Conservation (phyloP, 2,888 invertebrate genomes). For the Theretra japonica region DNA sequence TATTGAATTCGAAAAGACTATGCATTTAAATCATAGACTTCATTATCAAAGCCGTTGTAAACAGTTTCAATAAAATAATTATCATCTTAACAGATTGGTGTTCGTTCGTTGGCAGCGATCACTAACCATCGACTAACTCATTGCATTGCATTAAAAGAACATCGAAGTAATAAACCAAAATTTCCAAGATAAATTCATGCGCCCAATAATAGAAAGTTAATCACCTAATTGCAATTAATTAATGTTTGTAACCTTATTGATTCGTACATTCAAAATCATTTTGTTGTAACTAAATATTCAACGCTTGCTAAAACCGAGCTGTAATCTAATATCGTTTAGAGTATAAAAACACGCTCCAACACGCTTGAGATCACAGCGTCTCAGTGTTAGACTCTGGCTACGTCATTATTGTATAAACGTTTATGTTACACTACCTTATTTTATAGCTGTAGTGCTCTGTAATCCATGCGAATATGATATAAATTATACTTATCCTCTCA, state of each 20-base stretch:
- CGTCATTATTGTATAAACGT: slow-evolving; percentile 13
- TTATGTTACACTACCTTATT: neutral
- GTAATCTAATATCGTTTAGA: slow-evolving; percentile 31
- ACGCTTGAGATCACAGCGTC: slow-evolving; percentile 44
- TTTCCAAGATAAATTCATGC: neutral
- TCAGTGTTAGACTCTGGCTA: neutral
- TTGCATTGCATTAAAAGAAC: neutral
- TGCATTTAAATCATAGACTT: too few species aligned
- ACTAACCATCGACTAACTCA: too few species aligned
- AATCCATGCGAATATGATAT: too few species aligned
- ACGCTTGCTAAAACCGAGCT: neutral
- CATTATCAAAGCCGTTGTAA: too few species aligned
- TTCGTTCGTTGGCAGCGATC: too few species aligned
- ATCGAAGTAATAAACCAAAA: neutral
- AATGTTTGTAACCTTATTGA: neutral
- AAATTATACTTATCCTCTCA: too few species aligned
- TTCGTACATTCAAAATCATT: neutral
- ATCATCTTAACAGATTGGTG: too few species aligned
- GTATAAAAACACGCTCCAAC: slow-evolving; percentile 39
- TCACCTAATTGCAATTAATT: neutral
- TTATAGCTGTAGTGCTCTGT: neutral
- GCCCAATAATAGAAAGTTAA: neutral
- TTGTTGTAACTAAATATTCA: slow-evolving; percentile 6
- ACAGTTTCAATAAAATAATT: too few species aligned
- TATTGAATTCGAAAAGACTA: too few species aligned